Evolutionary conservation across 2,888 invertebrate species (phyloP).

Genomic region (Orthosia gothica): DNA sequence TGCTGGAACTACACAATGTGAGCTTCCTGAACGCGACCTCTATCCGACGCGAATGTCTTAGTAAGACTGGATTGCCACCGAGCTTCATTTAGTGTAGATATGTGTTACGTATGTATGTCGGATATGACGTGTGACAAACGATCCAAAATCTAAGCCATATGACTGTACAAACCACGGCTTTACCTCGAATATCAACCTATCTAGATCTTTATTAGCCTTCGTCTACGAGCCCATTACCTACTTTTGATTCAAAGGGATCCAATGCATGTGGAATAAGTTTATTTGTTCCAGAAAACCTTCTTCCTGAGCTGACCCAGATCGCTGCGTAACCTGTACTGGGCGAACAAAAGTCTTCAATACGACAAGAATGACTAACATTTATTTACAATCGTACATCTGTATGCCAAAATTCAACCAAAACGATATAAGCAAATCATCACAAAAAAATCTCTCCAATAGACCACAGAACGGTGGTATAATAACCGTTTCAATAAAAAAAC

Average conservation of each 20-base stretch:
- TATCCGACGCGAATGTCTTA: neutral
- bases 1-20: no score
- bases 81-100: no score
- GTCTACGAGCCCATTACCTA: neutral
- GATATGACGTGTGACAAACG: slow-evolving; percentile 6
- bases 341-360: no score
- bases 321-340: no score
- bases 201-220: neutral
- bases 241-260: neutral
- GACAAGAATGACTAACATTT: no score
- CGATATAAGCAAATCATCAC: neutral
- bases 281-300: no score
- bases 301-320: no score
- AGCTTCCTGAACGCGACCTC: neutral
- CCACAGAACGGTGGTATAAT: slow-evolving; percentile 12
- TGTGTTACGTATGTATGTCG: neutral
- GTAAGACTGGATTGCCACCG: neutral
- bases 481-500: slow-evolving; percentile 48
- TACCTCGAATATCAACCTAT: neutral
- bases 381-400: no score
- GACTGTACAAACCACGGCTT: neutral
- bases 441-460: slow-evolving; percentile 2
- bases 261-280: neutral
- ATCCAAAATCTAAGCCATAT: slow-evolving; percentile 20
- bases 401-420: neutral